phyloP scores from a whole-genome alignment of 2,888 invertebrate species.

The Diarsia dahlii region DNA sequence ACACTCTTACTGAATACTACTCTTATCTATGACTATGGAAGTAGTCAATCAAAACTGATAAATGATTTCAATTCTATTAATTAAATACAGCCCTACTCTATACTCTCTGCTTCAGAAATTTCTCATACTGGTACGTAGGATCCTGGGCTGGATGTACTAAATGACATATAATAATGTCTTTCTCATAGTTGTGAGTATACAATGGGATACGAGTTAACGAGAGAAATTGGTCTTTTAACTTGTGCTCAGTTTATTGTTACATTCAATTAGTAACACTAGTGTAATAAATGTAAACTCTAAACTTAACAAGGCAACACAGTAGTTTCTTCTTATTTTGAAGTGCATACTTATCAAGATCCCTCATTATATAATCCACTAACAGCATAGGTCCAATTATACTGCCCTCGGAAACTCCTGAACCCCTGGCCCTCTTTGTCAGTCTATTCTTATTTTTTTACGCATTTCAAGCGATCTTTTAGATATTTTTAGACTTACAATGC shows the following conservation, averaged over 20 bases:
- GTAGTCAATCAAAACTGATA: no score
- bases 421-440: no score
- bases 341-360: no score
- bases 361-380: background rate
- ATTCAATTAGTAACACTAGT: background rate
- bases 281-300: background rate
- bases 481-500: background rate
- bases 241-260: background rate
- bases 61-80: no score
- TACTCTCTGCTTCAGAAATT: no score
- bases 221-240: background rate
- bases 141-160: background rate
- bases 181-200: background rate
- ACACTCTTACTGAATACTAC: no score
- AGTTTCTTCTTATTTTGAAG: background rate
- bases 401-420: background rate
- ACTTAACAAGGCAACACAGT: background rate
- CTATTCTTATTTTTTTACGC: background rate
- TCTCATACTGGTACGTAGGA: background rate
- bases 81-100: no score
- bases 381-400: background rate
- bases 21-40: no score
- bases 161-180: background rate
- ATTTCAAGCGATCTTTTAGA: background rate
- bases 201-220: background rate